Conservation (phyloP, 2,113 vertebrate species). For the Cynocephalus volans region DNA sequence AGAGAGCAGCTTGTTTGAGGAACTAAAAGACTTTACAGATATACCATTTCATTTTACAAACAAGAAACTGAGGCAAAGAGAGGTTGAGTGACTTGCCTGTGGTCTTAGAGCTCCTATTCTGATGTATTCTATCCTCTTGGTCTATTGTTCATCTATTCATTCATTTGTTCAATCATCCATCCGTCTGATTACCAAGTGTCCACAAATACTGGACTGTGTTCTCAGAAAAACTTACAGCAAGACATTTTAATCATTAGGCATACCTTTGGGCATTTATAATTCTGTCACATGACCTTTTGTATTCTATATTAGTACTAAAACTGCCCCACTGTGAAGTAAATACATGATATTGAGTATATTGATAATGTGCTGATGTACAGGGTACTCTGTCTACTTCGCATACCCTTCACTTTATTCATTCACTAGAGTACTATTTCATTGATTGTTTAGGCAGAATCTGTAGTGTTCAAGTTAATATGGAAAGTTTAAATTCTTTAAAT, state of each 20-base stretch:
- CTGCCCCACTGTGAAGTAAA: slow-evolving; percentile 24
- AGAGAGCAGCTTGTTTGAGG: slow-evolving; percentile 44
- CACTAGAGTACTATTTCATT: neutral
- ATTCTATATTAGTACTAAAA: neutral
- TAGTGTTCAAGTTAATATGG: slow-evolving; percentile 4
- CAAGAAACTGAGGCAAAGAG: slow-evolving; percentile 1
- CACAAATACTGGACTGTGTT: slow-evolving; percentile 34
- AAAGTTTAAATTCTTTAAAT: slow-evolving; percentile 50
- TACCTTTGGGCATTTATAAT: neutral
- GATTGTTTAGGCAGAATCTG: slow-evolving; percentile 57
- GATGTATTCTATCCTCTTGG: neutral
- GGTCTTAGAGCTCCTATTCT: neutral
- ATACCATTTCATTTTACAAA: slow-evolving; percentile 34
- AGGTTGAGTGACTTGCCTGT: neutral
- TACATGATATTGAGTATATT: neutral
- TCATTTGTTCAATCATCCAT: neutral
- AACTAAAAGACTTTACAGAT: neutral
- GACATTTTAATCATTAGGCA: neutral
- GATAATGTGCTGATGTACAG: neutral
- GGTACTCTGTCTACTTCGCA: neutral
- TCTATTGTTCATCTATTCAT: neutral
- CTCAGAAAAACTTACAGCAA: neutral
- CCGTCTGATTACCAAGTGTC: neutral
- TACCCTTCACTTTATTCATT: neutral
- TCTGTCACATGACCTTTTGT: neutral